Percentiles rank a stretch among this genome's conserved stretches.
phyloP scores from a whole-genome alignment of 2,888 invertebrate genomes.

The Smittia sp. region DNA sequence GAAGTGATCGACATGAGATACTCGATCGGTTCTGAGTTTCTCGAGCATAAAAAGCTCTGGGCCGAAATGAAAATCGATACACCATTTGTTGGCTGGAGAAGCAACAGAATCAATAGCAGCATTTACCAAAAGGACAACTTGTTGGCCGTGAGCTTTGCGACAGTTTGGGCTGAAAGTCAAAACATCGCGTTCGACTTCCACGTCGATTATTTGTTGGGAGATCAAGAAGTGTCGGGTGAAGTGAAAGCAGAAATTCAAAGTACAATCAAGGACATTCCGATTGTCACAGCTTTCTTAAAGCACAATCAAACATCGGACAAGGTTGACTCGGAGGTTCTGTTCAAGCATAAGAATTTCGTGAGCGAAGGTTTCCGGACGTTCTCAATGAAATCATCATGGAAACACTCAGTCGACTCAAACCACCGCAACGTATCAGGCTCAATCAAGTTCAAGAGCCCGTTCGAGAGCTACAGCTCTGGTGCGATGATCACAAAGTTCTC shows the following conservation, averaged over 20 bases:
- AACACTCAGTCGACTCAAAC: slow-evolving; percentile 56
- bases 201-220: slow-evolving; percentile 55
- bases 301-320: slow-evolving; percentile 57
- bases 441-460: slow-evolving; percentile 65
- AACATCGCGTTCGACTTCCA: slow-evolving; percentile 57
- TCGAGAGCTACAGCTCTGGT: slow-evolving; percentile 67
- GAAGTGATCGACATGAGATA: slow-evolving; percentile 62
- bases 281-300: slow-evolving; percentile 57
- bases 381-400: slow-evolving; percentile 70
- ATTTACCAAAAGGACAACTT: slow-evolving; percentile 56
- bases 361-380: slow-evolving; percentile 57
- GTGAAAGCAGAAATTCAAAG: slow-evolving; percentile 58
- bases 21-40: slow-evolving; percentile 60
- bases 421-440: slow-evolving; percentile 67
- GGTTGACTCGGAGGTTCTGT: slow-evolving; percentile 56
- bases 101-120: slow-evolving; percentile 57
- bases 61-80: slow-evolving; percentile 56
- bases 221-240: slow-evolving; percentile 54
- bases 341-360: slow-evolving; percentile 53
- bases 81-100: slow-evolving; percentile 59
- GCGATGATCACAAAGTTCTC: slow-evolving; percentile 66
- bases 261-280: slow-evolving; percentile 60
- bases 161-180: slow-evolving; percentile 62
- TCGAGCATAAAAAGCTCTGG: slow-evolving; percentile 53
- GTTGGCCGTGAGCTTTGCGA: slow-evolving; percentile 57